A percentile compares a stretch with the other conserved stretches of the same genome.
Evolutionary conservation across 2,797 vertebrate genomes (phyloP).

Genomic region (Sebastolobus alascanus): DNA sequence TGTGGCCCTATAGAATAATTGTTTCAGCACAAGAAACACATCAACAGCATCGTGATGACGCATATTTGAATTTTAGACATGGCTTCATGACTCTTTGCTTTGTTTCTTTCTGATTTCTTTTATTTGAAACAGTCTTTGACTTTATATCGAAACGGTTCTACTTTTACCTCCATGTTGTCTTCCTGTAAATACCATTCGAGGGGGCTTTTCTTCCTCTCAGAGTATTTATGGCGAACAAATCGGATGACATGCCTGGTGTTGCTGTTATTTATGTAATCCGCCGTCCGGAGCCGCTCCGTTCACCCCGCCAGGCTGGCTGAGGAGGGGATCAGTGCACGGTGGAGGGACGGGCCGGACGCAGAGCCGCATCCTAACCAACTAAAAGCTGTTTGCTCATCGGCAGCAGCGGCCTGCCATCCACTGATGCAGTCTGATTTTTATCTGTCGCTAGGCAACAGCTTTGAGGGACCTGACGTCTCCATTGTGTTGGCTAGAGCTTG

Average conservation of each 20-base stretch:
- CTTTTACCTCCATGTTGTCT: background rate
- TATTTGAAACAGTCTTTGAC: background rate
- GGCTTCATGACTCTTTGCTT: background rate
- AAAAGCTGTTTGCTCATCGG: constrained; percentile 69
- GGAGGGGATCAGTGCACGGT: constrained; percentile 32
- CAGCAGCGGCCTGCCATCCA: constrained; percentile 43
- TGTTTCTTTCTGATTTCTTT: background rate
- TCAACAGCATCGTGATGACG: background rate
- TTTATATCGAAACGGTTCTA: background rate
- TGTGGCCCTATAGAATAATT: background rate
- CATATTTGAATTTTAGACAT: background rate
- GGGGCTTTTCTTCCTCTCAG: background rate
- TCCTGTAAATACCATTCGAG: constrained; percentile 5
- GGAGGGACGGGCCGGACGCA: constrained; percentile 26
- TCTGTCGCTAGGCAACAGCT: constrained; percentile 87
- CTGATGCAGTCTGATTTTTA: constrained; percentile 77
- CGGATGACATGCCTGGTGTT: constrained; percentile 23
- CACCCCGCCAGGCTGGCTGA: background rate
- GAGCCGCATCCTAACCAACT: constrained; percentile 56
- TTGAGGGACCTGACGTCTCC: constrained; percentile 71
- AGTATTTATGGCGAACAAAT: constrained; percentile 42
- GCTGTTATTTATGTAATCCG: constrained; percentile 55
- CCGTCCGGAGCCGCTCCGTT: constrained; percentile 19
- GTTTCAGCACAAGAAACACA: background rate
- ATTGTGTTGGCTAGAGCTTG: constrained; percentile 31